Conservation (phyloP, 2,797 vertebrate species). For the Crocodylus rhombifer region DNA sequence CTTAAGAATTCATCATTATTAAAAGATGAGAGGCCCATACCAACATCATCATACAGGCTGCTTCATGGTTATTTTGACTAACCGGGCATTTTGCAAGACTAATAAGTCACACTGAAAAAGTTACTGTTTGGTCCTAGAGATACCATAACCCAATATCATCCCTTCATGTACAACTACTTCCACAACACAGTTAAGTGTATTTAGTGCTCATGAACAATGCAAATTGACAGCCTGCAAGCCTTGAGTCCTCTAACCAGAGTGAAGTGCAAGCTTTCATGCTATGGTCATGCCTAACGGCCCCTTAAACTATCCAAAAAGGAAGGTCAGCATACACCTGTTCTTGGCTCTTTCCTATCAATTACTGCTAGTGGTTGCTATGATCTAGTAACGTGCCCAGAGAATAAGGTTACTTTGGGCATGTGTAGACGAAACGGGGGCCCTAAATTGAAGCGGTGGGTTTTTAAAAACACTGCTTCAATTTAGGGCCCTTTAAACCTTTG, state of each 20-base stretch:
- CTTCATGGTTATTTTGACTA: background rate
- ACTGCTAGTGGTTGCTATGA: background rate
- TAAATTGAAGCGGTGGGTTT: no score
- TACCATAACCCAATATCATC: background rate
- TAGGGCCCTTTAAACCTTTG: no score
- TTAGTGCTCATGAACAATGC: background rate
- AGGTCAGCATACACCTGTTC: background rate
- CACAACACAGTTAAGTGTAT: background rate
- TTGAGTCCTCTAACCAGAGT: background rate
- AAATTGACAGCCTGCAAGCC: background rate
- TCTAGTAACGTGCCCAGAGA: background rate
- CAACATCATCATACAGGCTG: background rate
- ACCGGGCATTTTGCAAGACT: background rate
- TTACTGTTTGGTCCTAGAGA: constrained; percentile 58
- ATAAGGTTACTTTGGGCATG: no score
- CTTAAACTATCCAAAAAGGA: constrained; percentile 4
- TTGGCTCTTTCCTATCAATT: background rate
- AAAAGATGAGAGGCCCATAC: background rate
- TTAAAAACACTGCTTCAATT: no score
- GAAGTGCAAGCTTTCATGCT: background rate
- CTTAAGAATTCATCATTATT: background rate
- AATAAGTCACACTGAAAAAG: accelerated
- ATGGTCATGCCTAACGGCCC: background rate
- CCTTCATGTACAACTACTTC: background rate
- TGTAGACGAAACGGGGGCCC: no score